Conservation (phyloP, 2,888 invertebrate species). For the Allophyes oxyacanthae region DNA sequence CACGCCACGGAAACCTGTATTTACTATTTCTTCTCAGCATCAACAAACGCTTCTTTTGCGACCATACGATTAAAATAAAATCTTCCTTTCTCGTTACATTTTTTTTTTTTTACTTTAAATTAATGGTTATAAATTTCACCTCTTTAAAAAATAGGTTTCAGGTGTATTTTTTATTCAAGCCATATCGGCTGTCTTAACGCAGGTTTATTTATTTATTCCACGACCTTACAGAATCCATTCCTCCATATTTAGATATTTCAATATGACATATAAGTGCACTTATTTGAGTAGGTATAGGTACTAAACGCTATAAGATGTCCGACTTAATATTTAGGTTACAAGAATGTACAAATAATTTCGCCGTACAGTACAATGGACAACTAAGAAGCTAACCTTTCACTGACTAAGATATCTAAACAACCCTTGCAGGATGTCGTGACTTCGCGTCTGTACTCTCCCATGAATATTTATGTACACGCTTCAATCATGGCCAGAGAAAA, state of each 20-base stretch:
- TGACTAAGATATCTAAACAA: slow-evolving; percentile 37
- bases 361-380: slow-evolving; percentile 22
- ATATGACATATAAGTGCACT: neutral
- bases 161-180: slow-evolving; percentile 11
- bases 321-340: slow-evolving; percentile 11
- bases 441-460: slow-evolving; percentile 34
- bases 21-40: slow-evolving; percentile 40
- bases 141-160: slow-evolving; percentile 10
- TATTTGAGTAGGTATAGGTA: slow-evolving; percentile 1
- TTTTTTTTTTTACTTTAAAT: slow-evolving; percentile 23
- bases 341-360: slow-evolving; percentile 22
- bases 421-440: slow-evolving; percentile 53
- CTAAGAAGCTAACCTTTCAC: slow-evolving; percentile 46
- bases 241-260: slow-evolving; percentile 15
- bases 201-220: slow-evolving; percentile 9
- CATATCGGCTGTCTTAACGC: no score
- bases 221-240: slow-evolving; percentile 5
- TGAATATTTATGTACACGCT: slow-evolving; percentile 53
- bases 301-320: neutral
- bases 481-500: slow-evolving; percentile 51
- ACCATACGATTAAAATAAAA: slow-evolving; percentile 32
- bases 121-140: slow-evolving; percentile 13
- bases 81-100: slow-evolving; percentile 21
- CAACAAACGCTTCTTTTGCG: slow-evolving; percentile 25
- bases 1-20: slow-evolving; percentile 67